Evolutionary conservation across 2,888 invertebrate genomes (phyloP), one percentile per base, ranked within the genome.

Genomic region (Apomyelois bistriatella): DNA sequence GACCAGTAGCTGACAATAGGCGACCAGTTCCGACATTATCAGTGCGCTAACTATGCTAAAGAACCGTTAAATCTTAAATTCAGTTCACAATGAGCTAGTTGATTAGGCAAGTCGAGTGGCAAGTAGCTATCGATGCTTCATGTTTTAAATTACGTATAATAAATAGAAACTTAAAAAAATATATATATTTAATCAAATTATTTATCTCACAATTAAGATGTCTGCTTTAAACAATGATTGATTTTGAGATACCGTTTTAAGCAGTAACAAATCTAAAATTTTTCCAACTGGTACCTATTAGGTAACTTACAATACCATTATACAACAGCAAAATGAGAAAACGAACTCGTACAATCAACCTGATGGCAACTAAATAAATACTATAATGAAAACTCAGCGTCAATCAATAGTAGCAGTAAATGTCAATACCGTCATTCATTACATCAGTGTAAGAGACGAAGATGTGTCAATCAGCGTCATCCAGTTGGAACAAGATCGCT

Each of bases 1-100:
- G 79, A 79, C 76, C 62, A 63, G 64, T 55, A 56, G 64, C 67
- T 73, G 76, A 80, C 79, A 82, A 78, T 82, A 76, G 22, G 67
- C 61, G 66, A 64, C 66, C 64, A 53, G 60, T 58, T 57, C 66
- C 64, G 67, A 72, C 71, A 66, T 73, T 73, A 74, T 70, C 71
- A 68, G 62, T 57, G 62, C 56, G 55, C 62, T 65, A 73, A 72
- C 69, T 70, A 74, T 65, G 65, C 64, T 56, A 60, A 65, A 61
- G 64, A 65, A 64, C 68, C 63, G 65, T 70, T 70, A 68, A 70
- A 74, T 77, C 66, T 74, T 72, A 63, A 42, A 10, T 9, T n/a
- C 8, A 32, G 35, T 35, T 41, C 13, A 51, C 22, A 51, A 7
- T 41, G 30, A 53, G 15, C 3, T 15, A 46, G 46, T 46, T 32